Base-by-base conservation (phyloP, 1,140 invertebrate genomes). In the Rhyzopertha dominica region DNA sequence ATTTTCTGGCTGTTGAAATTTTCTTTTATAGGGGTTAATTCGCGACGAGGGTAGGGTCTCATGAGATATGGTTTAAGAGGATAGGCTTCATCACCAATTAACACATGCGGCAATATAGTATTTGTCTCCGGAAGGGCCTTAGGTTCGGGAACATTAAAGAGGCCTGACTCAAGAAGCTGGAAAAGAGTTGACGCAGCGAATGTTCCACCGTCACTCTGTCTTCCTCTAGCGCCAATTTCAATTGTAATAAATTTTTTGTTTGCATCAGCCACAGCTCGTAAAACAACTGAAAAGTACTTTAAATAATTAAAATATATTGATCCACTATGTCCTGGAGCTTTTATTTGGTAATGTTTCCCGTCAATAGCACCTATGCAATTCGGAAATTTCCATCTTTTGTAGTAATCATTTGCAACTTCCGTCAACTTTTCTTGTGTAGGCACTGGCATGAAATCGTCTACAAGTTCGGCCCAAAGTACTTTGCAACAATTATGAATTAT, bases 191-290 rank as follows among this genome's bases (percentile, higher is more conserved):
- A 44, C 2, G 31, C 23, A 2, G 3, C 5, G 22, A 44, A 44
- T 3, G 38, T 14, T 44, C 34, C 43, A 2, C 34, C 43, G 20
- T 44, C 43, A 44, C 34, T 44, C 18, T 44, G 1, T 28, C 22
- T 28, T 10, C 43, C 35, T 40, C 16, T 39, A 3, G 35, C 2
- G 18, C 37, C 43, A 3, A 46, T 20, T 14, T 46, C 43, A 2
- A 46, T 40, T 4, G 36, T 20, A 28, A 46, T 40, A 42, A 42
- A 42, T 40, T 46, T 46, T 10, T 46, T 40, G 12, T 44, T 38
- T 7, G 43, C 43, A 40, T 46, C 36, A 9, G 25, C 43, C 38
- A 46, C 35, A 12, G 14, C 44, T 12, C 14, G 24, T 25, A 47
- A 22, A n/a, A 42, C 16, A 31, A 42, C 22, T 17, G 44, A 43